Base-by-base conservation (phyloP, 2,113 vertebrate species). In the Seriola quinqueradiata region DNA sequence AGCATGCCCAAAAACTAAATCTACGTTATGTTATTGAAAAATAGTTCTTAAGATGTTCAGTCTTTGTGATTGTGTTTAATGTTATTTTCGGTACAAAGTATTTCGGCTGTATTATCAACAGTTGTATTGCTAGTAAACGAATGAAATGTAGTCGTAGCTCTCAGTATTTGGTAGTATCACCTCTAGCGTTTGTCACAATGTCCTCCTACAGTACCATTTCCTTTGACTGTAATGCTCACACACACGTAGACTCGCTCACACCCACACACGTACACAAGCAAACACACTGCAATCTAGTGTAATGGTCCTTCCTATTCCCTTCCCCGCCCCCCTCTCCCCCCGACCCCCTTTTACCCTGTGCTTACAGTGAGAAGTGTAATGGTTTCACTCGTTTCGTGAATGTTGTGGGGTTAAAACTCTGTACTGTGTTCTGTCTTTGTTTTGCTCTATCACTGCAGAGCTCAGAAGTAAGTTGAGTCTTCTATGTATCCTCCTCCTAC, bases 391-490 rank as follows among this genome's bases (percentile, higher is more conserved):
- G 92, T 94, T 92, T 91, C 69, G 92, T 94, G 92, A 92, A 93
- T 94, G 94, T 94, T 79, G 89, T 95, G 93, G 82, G 91, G 90
- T 95, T 96, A 95, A 96, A 96, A 93, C 93, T 94, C 84, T 94
- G 88, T 95, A 92, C 91, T 96, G 94, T 97, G 95, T 95, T 97
- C 95, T 97, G 95, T 97, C 94, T 95, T 94, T 96, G 96, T 96
- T 96, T 92, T 89, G 91, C 96, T 92, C 93, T 93, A 83, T 95
- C 96, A 95, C 94, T 84, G 94, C 96, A 97, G 97, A 96, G 96
- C 96, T 95, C 97, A 98, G 95, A 97, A 97, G 97, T 97, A 97
- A 98, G 96, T 97, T 87, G 88, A 92, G 90, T 94, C 94, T 95
- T 94, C 90, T 92, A 92, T 95, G 93, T 95, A 84, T 93, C 91